phyloP scores from a whole-genome alignment of 2,888 invertebrate genomes.

The Ophion slaviceki region DNA sequence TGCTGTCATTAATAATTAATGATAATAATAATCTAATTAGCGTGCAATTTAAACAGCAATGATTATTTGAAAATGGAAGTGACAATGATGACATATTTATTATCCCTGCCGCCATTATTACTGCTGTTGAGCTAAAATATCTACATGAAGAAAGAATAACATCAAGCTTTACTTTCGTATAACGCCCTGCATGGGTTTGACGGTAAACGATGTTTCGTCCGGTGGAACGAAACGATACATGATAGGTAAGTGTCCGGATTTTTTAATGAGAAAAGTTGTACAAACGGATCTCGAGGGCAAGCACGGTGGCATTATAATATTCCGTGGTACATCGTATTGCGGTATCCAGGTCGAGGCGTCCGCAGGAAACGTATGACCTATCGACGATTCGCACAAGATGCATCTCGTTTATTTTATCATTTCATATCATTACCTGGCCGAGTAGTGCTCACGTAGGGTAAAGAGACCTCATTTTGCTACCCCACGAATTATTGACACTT shows the following conservation, averaged over 20 bases:
- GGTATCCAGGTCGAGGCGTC: conserved; percentile 73
- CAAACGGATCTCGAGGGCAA: conserved; percentile 74
- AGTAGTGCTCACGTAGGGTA: too few species aligned
- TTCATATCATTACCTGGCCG: background rate
- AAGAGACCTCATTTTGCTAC: too few species aligned
- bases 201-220: conserved; percentile 78
- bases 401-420: conserved; percentile 1
- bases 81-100: too few species aligned
- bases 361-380: conserved; percentile 74
- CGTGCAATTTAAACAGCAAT: background rate
- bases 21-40: too few species aligned
- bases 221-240: conserved; percentile 83
- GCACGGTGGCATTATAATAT: conserved; percentile 78
- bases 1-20: too few species aligned
- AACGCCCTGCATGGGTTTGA: conserved; percentile 84
- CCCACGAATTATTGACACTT: too few species aligned
- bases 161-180: conserved; percentile 74
- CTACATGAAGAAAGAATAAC: too few species aligned
- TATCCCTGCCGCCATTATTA: too few species aligned
- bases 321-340: conserved; percentile 76
- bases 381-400: background rate
- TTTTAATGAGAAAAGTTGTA: conserved; percentile 81
- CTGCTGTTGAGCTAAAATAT: too few species aligned
- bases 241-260: conserved; percentile 81
- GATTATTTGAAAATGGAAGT: too few species aligned